Evolutionary conservation across 1,140 invertebrate species (phyloP), one percentile per base, ranked within the genome.

Genomic region (Grapholita molesta): DNA sequence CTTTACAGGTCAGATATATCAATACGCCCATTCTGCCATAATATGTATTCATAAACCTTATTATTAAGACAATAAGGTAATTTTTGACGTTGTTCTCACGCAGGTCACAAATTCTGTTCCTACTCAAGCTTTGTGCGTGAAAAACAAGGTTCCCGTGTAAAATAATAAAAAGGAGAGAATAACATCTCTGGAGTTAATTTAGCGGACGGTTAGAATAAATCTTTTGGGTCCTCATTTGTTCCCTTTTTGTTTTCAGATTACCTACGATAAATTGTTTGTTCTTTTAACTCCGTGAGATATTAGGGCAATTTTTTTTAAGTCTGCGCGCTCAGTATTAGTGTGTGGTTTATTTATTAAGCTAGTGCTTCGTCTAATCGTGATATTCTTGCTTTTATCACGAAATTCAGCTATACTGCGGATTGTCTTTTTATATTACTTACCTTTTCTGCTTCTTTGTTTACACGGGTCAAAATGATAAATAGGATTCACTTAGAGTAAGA

Each of bases 151-250:
- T 61, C 70, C 71, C 69, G 69, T 70, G 72, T 73, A 78, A 78
- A 82, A 80, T 80, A 77, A 80, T 79, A 79, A 81, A 84, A 78
- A 72, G 69, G 61, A 42, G 65, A 70, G 69, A 75, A 76, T 77
- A 76, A 75, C 74, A 77, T 77, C 70, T 73, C 71, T 65, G 55
- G 71, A 78, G 73, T 79, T 82, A 81, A 84, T 84, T 81, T 75
- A 74, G 70, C 70, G 73, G 71, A 64, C 72, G 75, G 71, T 74
- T 70, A 74, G 53, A 77, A 84, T 81, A 84, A 83, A 83, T 84
- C 80, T 83, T 71, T 55, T 32, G 1, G 66, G 71, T 68, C 48
- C 76, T 77, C 80, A 82, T 87, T 89, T 85, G 85, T 89, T 83
- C 78, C 77, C 77, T 87, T 87, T 83, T 80, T 79, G 55, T 61